phyloP scores from a whole-genome alignment of 2,797 vertebrate species.

The Catostomus latipinnis region DNA sequence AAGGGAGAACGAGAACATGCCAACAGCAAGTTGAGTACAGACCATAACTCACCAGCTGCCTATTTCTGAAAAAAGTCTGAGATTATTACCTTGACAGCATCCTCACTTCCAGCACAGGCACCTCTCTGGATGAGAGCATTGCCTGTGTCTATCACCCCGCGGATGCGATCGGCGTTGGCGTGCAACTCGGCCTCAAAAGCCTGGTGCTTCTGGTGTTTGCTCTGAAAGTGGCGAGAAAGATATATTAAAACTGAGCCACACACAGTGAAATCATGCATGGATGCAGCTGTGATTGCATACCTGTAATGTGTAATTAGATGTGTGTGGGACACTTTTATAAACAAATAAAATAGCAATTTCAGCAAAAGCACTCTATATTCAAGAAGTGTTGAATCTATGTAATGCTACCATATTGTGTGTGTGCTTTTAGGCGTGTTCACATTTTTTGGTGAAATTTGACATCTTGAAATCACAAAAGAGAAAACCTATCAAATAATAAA shows the following conservation, averaged over 20 bases:
- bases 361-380: constrained; percentile 4
- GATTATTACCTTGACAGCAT: constrained; percentile 90
- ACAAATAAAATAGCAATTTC: background rate
- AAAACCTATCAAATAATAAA: background rate
- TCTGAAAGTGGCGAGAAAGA: constrained; percentile 74
- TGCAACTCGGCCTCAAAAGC: constrained; percentile 98
- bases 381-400: background rate
- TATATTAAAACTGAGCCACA: constrained; percentile 27
- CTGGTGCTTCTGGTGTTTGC: constrained; percentile 99
- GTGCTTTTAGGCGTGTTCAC: background rate
- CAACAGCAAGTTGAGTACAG: constrained; percentile 3
- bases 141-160: constrained; percentile 94
- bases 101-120: constrained; percentile 95
- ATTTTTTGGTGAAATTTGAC: background rate
- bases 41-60: background rate
- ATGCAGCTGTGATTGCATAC: constrained; percentile 16
- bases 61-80: background rate
- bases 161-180: constrained; percentile 95
- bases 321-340: no score
- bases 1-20: background rate
- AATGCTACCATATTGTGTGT: background rate
- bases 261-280: constrained; percentile 30
- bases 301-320: background rate
- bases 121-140: constrained; percentile 95
- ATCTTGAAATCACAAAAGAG: constrained; percentile 4